Evolutionary conservation across 2,113 vertebrate species (phyloP), one percentile per base, ranked within the genome.

Genomic region (Larimichthys crocea): DNA sequence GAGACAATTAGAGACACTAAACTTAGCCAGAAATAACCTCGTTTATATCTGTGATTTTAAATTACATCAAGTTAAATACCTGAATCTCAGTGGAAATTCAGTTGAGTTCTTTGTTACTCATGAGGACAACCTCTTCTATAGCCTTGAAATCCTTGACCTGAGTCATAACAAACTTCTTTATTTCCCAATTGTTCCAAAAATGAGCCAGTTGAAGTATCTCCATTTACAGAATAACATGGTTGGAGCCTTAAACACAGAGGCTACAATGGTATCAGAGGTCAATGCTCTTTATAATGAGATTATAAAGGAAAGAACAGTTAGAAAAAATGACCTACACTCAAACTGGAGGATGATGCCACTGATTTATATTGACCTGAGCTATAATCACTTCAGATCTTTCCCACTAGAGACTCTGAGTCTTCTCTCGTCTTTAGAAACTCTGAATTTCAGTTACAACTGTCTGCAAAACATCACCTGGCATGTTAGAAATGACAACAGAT

Each of bases 141-240:
- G 82, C 57, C 95, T 97, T 50, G 91, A 90, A 84, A 89, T 90
- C 74, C 93, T 95, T 11, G 96, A 96, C 86, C 86, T 96, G 70
- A 96, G 94, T 90, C 90, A 94, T 74, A 97, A 96, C 89, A 95
- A 92, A 20, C 93, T 96, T 20, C 82, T 94, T 10, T 91, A 86
- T 55, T 95, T 97, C 16, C 96, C 94, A 46, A 79, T 95, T 62
- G 89, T 96, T 67, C 93, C 94, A 20, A 90, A 78, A 66, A 77
- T 78, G 20, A 94, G 89, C 52, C 16, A 12, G 31, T 76, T 96
- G 76, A 90, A 65, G 49, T 93, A 95, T 84, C 86, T 97, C 65
- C 90, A 97, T 86, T 92, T 97, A 74, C 96, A 96, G 77, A 91
- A 93, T 86, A 97, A 96, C 65, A 74, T 84, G 14, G 74, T 97